Conservation (phyloP, 64 coral and sea anemone genomes). For the Pachyseris speciosa region DNA sequence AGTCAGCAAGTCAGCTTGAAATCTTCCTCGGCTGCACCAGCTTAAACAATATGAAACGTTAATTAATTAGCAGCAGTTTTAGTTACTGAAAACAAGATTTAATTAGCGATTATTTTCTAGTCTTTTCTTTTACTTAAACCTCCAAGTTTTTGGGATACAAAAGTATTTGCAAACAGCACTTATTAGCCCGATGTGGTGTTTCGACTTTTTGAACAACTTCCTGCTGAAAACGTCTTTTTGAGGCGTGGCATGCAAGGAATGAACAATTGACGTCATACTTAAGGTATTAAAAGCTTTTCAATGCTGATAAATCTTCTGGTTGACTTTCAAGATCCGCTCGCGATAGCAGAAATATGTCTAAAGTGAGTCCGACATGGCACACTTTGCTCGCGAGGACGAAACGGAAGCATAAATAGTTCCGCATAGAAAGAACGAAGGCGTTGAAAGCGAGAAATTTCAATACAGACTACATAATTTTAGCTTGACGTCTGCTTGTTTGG, state of each 20-base stretch:
- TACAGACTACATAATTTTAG: too few relatives aligned
- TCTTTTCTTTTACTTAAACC: background rate
- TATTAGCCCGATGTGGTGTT: background rate
- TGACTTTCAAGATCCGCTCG: constrained; percentile 1
- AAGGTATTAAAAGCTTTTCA: constrained; percentile 13
- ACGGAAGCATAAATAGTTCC: background rate
- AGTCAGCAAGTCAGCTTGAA: too few relatives aligned
- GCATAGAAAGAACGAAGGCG: background rate
- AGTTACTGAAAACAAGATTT: background rate
- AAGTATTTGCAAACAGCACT: background rate
- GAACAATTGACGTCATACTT: background rate
- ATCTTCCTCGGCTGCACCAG: too few relatives aligned
- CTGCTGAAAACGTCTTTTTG: background rate
- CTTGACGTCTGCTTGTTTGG: too few relatives aligned
- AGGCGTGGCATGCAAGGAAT: constrained; percentile 16
- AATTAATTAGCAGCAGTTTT: background rate
- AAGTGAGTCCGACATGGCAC: background rate
- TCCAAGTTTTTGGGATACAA: background rate
- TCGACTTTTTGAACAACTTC: background rate
- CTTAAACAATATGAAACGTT: too few relatives aligned
- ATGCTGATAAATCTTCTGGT: background rate
- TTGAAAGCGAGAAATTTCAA: too few relatives aligned
- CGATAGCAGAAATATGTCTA: background rate
- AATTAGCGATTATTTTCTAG: too few relatives aligned
- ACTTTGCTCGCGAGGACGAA: background rate